A percentile compares a stretch with the other conserved stretches of the same genome.
These are phyloP conservation scores for Felis chaus DNA, from an alignment of 2,113 vertebrate genomes.

Conservation along the genomic window DNA sequence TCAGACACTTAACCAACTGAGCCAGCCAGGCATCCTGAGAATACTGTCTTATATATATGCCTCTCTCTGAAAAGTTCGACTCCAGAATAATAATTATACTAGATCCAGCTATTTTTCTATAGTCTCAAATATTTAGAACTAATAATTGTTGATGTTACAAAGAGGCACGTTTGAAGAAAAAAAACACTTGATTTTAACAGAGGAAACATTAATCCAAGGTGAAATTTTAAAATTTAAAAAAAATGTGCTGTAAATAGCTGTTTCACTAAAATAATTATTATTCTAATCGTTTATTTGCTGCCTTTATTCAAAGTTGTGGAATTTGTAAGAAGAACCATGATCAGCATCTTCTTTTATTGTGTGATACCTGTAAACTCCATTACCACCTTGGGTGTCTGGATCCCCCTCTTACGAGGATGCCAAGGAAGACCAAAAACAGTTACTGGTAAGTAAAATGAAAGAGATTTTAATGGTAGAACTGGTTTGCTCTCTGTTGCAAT, in stretches of 20 bases:
- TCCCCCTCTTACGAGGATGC: constrained; percentile 98
- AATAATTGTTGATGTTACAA: neutral
- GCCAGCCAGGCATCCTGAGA: neutral
- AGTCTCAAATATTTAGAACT: neutral
- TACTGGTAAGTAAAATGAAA: constrained; percentile 92
- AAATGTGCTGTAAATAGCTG: neutral
- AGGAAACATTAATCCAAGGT: neutral
- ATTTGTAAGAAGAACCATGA: constrained; percentile 99
- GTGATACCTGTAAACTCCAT: constrained; percentile 98
- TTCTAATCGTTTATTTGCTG: constrained; percentile 70
- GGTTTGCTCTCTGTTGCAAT: neutral
- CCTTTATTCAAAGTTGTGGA: constrained; percentile 89
- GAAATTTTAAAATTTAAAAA: neutral
- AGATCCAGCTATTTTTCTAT: neutral
- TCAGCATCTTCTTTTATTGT: constrained; percentile 96
- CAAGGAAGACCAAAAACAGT: constrained; percentile 99
- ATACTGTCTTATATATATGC: neutral
- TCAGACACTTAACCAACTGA: too few relatives aligned
- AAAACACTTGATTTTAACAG: neutral
- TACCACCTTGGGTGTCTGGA: constrained; percentile 99
- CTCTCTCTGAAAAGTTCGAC: neutral
- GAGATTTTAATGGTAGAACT: neutral
- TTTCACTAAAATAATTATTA: constrained; percentile 60
- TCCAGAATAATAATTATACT: neutral
- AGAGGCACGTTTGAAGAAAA: neutral